A percentile compares a stretch with the other conserved stretches of the same genome.
Conservation (phyloP, 2,797 vertebrate genomes). For the Buceros bicornis region DNA sequence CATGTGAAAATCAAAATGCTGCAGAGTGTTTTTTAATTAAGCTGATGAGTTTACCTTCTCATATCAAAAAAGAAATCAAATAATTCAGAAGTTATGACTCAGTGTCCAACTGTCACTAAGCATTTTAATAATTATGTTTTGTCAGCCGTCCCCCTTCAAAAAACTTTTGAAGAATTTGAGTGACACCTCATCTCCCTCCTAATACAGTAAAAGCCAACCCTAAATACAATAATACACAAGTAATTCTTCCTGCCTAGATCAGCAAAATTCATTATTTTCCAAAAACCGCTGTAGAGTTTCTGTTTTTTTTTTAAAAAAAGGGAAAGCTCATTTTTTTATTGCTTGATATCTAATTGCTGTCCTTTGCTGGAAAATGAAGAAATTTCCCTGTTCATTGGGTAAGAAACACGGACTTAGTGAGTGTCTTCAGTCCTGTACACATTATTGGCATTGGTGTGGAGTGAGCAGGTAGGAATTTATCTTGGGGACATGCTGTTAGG, state of each 20-base stretch:
- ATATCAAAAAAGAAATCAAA: neutral
- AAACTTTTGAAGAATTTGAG: neutral
- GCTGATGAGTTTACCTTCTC: neutral
- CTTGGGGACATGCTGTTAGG: neutral
- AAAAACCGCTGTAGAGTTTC: neutral
- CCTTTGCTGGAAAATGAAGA: neutral
- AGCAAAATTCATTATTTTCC: neutral
- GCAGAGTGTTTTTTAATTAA: constrained; percentile 42
- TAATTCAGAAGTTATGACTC: neutral
- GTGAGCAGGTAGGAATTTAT: neutral
- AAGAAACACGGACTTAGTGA: neutral
- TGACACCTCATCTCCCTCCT: neutral
- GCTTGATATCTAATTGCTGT: neutral
- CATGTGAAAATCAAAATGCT: constrained; percentile 46
- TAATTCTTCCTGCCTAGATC: neutral
- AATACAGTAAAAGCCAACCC: neutral
- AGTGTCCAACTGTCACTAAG: neutral
- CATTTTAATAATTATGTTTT: neutral
- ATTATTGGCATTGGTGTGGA: neutral
- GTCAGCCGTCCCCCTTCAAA: neutral
- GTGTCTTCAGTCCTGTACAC: neutral
- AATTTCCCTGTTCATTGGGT: neutral
- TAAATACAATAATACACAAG: neutral
- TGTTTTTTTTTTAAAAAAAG: neutral
- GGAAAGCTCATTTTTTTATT: neutral